A percentile compares a stretch with the other conserved stretches of the same genome.
Conservation (phyloP, 2,888 invertebrate species). For the Gymnosoma rotundatum region DNA sequence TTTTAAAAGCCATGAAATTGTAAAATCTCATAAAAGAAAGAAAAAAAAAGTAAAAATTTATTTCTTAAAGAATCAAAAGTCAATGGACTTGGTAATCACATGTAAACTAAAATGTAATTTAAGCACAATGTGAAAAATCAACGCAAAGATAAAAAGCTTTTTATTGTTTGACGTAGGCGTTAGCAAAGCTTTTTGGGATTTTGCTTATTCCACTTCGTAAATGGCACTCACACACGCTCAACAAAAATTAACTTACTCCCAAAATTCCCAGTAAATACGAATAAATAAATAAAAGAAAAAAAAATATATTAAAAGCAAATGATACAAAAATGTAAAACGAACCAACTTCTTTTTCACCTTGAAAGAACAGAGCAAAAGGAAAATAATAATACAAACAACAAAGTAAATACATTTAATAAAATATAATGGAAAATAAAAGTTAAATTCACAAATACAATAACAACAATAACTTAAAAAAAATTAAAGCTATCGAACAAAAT, state of each 20-base stretch:
- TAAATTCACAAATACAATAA: constrained; percentile 26
- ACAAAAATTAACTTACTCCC: constrained; percentile 37
- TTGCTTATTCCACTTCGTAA: constrained; percentile 15
- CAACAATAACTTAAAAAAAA: background rate
- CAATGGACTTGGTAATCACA: constrained; percentile 67
- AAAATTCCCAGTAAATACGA: constrained; percentile 43
- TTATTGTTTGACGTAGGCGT: constrained; percentile 69
- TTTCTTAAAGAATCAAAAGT: constrained; percentile 38
- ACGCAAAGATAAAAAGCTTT: constrained; percentile 49
- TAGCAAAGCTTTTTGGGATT: constrained; percentile 52
- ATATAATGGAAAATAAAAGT: background rate
- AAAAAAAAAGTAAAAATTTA: constrained; percentile 6
- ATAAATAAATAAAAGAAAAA: background rate
- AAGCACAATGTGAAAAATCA: constrained; percentile 24
- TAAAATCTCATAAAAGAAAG: background rate
- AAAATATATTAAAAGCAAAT: background rate
- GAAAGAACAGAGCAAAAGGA: constrained; percentile 54
- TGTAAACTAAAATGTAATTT: constrained; percentile 31
- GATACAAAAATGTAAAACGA: constrained; percentile 28
- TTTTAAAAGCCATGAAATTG: background rate
- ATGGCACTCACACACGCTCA: constrained; percentile 5
- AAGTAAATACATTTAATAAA: no score
- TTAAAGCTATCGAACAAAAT: constrained; percentile 9
- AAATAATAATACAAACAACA: background rate
- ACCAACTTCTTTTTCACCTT: constrained; percentile 69